phyloP scores from a whole-genome alignment of 1,140 invertebrate species.

The Condylostylus longicornis region DNA sequence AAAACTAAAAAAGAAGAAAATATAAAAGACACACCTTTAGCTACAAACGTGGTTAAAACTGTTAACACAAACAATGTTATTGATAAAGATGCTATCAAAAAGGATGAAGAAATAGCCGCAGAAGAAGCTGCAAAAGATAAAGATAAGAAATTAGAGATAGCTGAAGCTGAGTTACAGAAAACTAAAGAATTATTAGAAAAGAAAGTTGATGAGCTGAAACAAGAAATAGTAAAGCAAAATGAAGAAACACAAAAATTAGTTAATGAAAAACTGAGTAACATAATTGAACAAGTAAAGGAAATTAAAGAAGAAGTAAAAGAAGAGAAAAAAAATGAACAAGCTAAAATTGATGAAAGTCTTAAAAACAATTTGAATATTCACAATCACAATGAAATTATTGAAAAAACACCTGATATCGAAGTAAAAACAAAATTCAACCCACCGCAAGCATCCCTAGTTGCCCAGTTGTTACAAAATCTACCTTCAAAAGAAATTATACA shows the following conservation, averaged over 20 bases:
- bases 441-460: too few species aligned
- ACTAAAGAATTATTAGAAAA: constrained; percentile 37
- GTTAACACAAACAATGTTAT: constrained; percentile 12
- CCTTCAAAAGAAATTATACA: too few species aligned
- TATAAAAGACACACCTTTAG: too few species aligned
- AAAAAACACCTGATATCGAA: not conserved
- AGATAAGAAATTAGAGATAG: constrained; percentile 29
- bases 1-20: constrained; percentile 7
- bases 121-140: constrained; percentile 32
- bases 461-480: too few species aligned
- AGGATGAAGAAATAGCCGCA: constrained; percentile 38
- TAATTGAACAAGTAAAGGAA: constrained; percentile 14
- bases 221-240: constrained; percentile 26
- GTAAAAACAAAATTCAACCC: not conserved
- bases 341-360: constrained; percentile 1
- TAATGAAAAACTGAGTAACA: constrained; percentile 10
- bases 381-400: not conserved
- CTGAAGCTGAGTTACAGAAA: constrained; percentile 38
- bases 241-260: constrained; percentile 16
- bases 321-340: constrained; percentile 2
- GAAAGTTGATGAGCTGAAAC: constrained; percentile 35
- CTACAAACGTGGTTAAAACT: constrained; percentile 1
- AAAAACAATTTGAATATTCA: constrained; percentile 2
- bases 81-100: constrained; percentile 33
- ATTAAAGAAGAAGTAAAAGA: constrained; percentile 9